phyloP scores from a whole-genome alignment of 2,797 vertebrate genomes.

The Ctenopoma kingsleyae region DNA sequence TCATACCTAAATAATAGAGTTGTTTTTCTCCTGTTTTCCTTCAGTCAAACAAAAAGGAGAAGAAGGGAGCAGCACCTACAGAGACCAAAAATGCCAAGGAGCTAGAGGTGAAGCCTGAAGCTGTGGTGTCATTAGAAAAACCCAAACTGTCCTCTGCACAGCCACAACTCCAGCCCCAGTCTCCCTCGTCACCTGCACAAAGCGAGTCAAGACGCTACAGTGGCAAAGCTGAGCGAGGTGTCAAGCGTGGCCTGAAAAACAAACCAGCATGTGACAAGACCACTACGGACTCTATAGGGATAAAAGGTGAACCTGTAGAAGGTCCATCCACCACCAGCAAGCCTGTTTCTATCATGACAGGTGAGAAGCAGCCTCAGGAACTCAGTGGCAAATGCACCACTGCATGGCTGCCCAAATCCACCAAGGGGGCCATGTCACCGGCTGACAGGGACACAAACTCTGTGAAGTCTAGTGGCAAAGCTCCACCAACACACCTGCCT shows the following conservation, averaged over 20 bases:
- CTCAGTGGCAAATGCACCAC: constrained; percentile 70
- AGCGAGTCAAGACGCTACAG: constrained; percentile 74
- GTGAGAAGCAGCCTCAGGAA: constrained; percentile 62
- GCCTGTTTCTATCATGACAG: constrained; percentile 2
- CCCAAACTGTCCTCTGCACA: constrained; percentile 37
- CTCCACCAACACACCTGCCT: constrained; percentile 22
- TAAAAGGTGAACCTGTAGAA: constrained; percentile 59
- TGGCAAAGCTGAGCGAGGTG: constrained; percentile 83
- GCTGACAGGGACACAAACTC: constrained; percentile 33
- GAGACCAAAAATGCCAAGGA: constrained; percentile 87
- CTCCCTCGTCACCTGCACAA: constrained; percentile 48
- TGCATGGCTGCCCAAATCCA: constrained; percentile 49
- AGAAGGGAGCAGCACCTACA: constrained; percentile 69
- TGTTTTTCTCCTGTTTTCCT: constrained; percentile 18
- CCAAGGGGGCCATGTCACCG: constrained; percentile 47
- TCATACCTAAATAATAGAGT: neutral
- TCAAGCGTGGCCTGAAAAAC: constrained; percentile 87
- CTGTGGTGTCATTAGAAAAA: constrained; percentile 66
- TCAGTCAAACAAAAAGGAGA: constrained; percentile 86
- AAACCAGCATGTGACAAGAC: constrained; percentile 71
- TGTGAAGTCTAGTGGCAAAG: constrained; percentile 53
- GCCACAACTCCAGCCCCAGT: constrained; percentile 44
- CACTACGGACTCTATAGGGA: constrained; percentile 40
- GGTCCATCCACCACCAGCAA: constrained; percentile 11
- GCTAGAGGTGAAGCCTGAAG: constrained; percentile 58